Evolutionary conservation across 2,888 invertebrate species (phyloP).

Genomic region (Auanema sp.): DNA sequence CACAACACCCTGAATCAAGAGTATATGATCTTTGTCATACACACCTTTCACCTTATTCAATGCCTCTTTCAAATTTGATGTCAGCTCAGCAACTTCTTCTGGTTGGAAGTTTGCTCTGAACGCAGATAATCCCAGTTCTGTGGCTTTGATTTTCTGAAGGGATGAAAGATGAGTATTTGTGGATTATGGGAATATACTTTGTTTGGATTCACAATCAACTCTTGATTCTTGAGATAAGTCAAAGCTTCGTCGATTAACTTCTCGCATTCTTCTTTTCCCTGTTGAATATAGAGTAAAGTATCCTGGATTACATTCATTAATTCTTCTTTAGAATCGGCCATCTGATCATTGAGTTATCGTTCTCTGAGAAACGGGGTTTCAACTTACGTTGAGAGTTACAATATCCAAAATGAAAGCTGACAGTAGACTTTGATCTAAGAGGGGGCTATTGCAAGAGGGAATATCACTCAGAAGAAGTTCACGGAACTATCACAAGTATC

Average conservation of each 20-base stretch:
- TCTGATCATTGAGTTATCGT: too few relatives aligned
- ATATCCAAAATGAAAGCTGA: constrained; percentile 48
- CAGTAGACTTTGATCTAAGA: constrained; percentile 27
- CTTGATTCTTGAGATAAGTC: constrained; percentile 18
- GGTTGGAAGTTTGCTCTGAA: constrained; percentile 85
- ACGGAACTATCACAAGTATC: constrained; percentile 29
- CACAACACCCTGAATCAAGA: constrained; percentile 71
- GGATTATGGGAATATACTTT: too few relatives aligned
- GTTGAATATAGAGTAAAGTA: constrained; percentile 29
- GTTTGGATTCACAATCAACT: too few relatives aligned
- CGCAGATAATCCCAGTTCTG: constrained; percentile 76
- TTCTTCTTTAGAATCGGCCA: constrained; percentile 20
- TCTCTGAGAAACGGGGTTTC: background rate
- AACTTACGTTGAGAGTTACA: constrained; percentile 40
- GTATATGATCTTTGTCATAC: background rate
- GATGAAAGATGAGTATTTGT: too few relatives aligned
- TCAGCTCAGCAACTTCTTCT: constrained; percentile 74
- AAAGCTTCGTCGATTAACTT: constrained; percentile 20
- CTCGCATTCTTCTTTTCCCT: constrained; percentile 5
- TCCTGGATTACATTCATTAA: constrained; percentile 27
- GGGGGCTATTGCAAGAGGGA: constrained; percentile 41
- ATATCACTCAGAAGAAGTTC: constrained; percentile 46
- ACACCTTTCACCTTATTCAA: constrained; percentile 65
- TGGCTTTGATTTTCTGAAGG: constrained; percentile 20
- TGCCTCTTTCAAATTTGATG: constrained; percentile 76